A percentile compares a stretch with the other conserved stretches of the same genome.
phyloP scores from a whole-genome alignment of 2,888 invertebrate species.

The Leistus spinibarbis region DNA sequence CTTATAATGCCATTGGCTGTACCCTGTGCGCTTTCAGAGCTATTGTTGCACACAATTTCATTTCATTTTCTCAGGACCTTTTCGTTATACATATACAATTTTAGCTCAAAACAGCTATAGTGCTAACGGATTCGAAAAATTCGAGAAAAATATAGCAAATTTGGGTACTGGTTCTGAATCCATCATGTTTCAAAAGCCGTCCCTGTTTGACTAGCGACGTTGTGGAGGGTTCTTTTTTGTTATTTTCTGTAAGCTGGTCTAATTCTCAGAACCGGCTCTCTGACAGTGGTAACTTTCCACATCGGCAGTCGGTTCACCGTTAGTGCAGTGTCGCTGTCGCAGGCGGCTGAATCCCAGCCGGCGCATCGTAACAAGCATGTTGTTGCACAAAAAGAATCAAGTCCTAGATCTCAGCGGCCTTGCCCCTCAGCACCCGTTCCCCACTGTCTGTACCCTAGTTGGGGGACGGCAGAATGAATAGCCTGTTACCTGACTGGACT shows the following conservation, averaged over 20 bases:
- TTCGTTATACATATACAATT: background rate
- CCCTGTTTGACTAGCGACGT: background rate
- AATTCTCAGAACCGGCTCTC: slow-evolving; percentile 7
- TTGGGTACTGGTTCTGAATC: too few species aligned
- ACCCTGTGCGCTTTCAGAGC: background rate
- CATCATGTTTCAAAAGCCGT: background rate
- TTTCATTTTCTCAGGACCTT: too few species aligned
- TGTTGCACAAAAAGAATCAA: slow-evolving; percentile 1
- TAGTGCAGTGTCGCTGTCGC: background rate
- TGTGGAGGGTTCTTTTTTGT: background rate
- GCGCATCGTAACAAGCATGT: background rate
- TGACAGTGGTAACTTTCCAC: background rate
- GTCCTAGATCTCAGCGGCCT: slow-evolving; percentile 9
- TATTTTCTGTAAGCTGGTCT: background rate
- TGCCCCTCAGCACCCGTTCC: background rate
- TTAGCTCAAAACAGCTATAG: too few species aligned
- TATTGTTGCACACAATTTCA: background rate
- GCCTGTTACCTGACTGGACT: background rate
- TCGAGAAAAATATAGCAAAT: too few species aligned
- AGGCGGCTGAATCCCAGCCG: background rate
- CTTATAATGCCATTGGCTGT: slow-evolving; percentile 5
- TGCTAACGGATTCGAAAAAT: too few species aligned
- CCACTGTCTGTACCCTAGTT: background rate
- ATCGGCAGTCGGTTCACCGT: background rate
- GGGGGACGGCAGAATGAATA: background rate